Evolutionary conservation across 30 jellyfish, hydroid and myxozoan species (phyloP).

Genomic region (Aurelia aurita complex sp. Pacific): DNA sequence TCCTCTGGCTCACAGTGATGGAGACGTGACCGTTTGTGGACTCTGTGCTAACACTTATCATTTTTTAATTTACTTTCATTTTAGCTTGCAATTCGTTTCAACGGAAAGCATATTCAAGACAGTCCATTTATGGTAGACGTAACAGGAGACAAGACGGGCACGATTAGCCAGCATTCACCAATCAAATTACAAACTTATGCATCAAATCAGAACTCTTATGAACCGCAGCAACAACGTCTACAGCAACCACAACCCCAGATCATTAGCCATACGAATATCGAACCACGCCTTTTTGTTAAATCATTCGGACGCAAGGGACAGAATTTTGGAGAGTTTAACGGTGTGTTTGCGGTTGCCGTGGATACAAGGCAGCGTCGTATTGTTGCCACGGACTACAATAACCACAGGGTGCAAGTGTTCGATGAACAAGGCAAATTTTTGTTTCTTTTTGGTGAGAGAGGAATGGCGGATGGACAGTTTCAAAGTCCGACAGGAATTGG

Average conservation of each 20-base stretch:
- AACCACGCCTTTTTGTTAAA: slow-evolving; percentile 41
- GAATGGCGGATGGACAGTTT: slow-evolving; percentile 93
- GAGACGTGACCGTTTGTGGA: no score
- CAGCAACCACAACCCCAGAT: neutral
- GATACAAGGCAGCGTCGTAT: slow-evolving; percentile 79
- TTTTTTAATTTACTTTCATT: no score
- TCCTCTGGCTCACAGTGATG: no score
- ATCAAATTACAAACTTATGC: slow-evolving; percentile 51
- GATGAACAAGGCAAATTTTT: slow-evolving; percentile 88
- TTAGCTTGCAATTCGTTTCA: slow-evolving; percentile 80
- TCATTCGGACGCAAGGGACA: slow-evolving; percentile 90
- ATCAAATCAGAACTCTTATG: slow-evolving; percentile 41
- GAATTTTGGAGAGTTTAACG: slow-evolving; percentile 86
- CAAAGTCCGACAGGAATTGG: slow-evolving; percentile 98
- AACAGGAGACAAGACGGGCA: slow-evolving; percentile 36
- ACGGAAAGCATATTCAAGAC: slow-evolving; percentile 80
- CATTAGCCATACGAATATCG: slow-evolving; percentile 14
- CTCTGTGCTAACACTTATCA: no score
- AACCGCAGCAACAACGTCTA: slow-evolving; percentile 11
- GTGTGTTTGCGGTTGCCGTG: slow-evolving; percentile 90
- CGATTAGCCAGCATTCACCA: slow-evolving; percentile 57
- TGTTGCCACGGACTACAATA: slow-evolving; percentile 91
- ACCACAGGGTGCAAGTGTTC: slow-evolving; percentile 92
- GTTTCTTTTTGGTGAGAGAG: slow-evolving; percentile 88
- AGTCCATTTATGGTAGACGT: slow-evolving; percentile 89